These are phyloP conservation scores for Chauna torquata DNA, from an alignment of 2,113 vertebrate species.

Conservation along the genomic window DNA sequence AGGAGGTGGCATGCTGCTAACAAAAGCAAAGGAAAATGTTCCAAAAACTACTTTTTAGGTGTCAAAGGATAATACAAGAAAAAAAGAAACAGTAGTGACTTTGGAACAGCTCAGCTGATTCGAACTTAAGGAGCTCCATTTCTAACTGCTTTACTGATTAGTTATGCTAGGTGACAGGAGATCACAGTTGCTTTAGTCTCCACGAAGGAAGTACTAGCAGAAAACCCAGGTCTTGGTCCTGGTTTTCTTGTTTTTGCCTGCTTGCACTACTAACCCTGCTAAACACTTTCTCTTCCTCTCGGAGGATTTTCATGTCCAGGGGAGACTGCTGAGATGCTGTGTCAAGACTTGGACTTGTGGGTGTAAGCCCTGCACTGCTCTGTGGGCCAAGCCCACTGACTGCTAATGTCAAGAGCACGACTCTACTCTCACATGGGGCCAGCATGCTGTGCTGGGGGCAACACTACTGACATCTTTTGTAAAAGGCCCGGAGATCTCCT, in stretches of 20 bases:
- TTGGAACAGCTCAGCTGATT: constrained; percentile 1
- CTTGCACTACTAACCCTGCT: too few relatives aligned
- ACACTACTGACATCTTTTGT: fast-evolving
- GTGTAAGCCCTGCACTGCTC: not conserved
- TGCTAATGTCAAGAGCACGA: not conserved
- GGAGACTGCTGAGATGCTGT: too few relatives aligned
- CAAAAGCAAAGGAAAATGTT: not conserved
- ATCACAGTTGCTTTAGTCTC: not conserved
- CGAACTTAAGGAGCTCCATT: not conserved
- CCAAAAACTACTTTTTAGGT: not conserved
- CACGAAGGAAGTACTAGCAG: not conserved
- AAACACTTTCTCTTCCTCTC: not conserved
- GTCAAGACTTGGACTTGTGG: too few relatives aligned
- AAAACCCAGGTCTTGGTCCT: not conserved
- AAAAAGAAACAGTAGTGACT: not conserved
- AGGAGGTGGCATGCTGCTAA: constrained; percentile 12
- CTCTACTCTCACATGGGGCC: not conserved
- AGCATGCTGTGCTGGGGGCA: not conserved
- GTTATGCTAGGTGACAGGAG: not conserved
- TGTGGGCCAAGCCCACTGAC: not conserved
- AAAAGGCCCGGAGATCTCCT: fast-evolving
- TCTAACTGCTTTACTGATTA: fast-evolving
- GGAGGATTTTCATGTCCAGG: not conserved
- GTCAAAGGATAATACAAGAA: not conserved
- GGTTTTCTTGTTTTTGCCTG: not conserved